phyloP scores from a whole-genome alignment of 2,113 vertebrate genomes.

The Acrocephalus arundinaceus region DNA sequence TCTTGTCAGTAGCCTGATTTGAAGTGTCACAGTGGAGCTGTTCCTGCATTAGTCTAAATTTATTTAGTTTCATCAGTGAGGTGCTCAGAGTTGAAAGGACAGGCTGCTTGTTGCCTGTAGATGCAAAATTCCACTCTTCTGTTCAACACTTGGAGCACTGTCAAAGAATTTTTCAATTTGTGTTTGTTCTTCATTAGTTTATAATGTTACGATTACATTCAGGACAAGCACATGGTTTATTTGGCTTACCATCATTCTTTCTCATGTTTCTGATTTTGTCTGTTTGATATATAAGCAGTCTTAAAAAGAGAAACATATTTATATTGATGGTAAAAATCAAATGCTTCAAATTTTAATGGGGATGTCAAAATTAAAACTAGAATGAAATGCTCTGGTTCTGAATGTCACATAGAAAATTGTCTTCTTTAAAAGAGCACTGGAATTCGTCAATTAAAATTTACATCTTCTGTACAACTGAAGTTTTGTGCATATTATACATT shows the following conservation, averaged over 20 bases:
- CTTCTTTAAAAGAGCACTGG: neutral
- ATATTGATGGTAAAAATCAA: neutral
- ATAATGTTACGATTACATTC: neutral
- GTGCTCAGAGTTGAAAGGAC: neutral
- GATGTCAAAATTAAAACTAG: neutral
- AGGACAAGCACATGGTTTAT: slow-evolving; percentile 22
- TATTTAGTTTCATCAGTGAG: neutral
- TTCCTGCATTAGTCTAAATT: neutral
- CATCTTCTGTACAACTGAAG: neutral
- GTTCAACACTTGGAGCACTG: neutral
- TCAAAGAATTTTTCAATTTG: slow-evolving; percentile 12
- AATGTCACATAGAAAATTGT: neutral
- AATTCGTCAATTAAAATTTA: neutral
- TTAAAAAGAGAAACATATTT: slow-evolving; percentile 10
- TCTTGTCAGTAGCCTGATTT: neutral
- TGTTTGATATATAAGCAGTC: neutral
- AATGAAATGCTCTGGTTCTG: neutral
- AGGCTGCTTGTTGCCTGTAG: neutral
- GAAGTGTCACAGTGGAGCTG: neutral
- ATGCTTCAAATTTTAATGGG: neutral
- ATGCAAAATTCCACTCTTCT: neutral
- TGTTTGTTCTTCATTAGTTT: slow-evolving; percentile 12
- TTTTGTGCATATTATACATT: neutral
- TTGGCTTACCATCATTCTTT: slow-evolving; percentile 37
- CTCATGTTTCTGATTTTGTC: slow-evolving; percentile 39